Evolutionary conservation across 1,140 invertebrate species (phyloP).

Genomic region (Bradysia coprophila): DNA sequence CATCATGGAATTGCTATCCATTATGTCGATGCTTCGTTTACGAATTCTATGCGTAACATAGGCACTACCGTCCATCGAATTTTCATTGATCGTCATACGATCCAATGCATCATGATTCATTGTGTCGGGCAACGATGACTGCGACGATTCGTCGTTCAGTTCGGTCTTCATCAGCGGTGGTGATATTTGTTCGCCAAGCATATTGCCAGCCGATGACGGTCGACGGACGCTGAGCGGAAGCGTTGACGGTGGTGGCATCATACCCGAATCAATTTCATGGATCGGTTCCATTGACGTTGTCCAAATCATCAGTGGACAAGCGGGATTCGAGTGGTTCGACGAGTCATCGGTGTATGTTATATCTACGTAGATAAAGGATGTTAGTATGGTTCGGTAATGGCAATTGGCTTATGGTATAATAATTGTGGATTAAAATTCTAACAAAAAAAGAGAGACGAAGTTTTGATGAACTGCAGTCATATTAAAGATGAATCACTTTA

Average conservation of each 20-base stretch:
- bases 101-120: constrained; percentile 3
- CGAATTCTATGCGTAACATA: constrained; percentile 11
- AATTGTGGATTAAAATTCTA: too few species aligned
- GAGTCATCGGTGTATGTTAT: background rate
- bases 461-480: too few species aligned
- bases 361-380: background rate
- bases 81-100: constrained; percentile 3
- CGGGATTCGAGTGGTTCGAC: background rate
- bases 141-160: constrained; percentile 45
- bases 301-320: constrained; percentile 1
- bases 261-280: constrained; percentile 28
- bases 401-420: too few species aligned
- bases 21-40: constrained; percentile 18
- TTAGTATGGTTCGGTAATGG: background rate
- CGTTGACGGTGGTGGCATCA: constrained; percentile 40
- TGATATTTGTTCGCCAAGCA: constrained; percentile 13
- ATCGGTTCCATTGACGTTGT: constrained; percentile 16
- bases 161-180: constrained; percentile 43
- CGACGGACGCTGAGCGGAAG: constrained; percentile 30
- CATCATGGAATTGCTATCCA: constrained; percentile 9
- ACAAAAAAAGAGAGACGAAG: too few species aligned
- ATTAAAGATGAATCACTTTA: too few species aligned
- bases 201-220: constrained; percentile 26
- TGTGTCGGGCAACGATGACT: constrained; percentile 30
- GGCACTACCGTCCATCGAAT: constrained; percentile 12